phyloP scores from a whole-genome alignment of 2,888 invertebrate genomes.

The Autographa gamma region DNA sequence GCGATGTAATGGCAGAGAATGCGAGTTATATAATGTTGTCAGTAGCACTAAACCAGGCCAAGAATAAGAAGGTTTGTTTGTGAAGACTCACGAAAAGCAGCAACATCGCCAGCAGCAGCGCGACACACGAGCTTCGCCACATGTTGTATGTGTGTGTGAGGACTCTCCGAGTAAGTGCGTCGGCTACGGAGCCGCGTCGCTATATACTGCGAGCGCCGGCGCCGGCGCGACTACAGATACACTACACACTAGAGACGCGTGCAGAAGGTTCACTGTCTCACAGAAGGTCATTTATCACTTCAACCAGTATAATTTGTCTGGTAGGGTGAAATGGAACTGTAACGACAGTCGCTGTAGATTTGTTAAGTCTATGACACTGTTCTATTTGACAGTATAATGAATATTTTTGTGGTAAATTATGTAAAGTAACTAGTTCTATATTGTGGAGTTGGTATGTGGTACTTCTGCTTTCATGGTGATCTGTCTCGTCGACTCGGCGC shows the following conservation, averaged over 20 bases:
- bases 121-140: conserved; percentile 15
- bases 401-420: too few relatives aligned
- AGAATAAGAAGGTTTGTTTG: too few relatives aligned
- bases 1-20: too few relatives aligned
- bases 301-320: too few relatives aligned
- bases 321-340: too few relatives aligned
- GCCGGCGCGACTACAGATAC: conserved; percentile 12
- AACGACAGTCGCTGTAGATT: too few relatives aligned
- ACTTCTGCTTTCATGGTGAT: not conserved
- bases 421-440: too few relatives aligned
- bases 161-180: not conserved
- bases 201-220: conserved; percentile 34
- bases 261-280: not conserved
- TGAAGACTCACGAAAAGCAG: conserved; percentile 33
- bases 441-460: not conserved
- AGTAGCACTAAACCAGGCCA: too few relatives aligned
- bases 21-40: too few relatives aligned
- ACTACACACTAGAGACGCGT: too few relatives aligned
- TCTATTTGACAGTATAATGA: too few relatives aligned
- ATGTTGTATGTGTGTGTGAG: conserved; percentile 8
- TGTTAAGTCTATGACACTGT: too few relatives aligned
- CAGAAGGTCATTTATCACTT: not conserved
- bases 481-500: not conserved
- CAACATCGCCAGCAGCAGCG: conserved; percentile 33
- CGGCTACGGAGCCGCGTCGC: conserved; percentile 12